Evolutionary conservation across 2,797 vertebrate species (phyloP).

Genomic region (Enteromius radiatus): DNA sequence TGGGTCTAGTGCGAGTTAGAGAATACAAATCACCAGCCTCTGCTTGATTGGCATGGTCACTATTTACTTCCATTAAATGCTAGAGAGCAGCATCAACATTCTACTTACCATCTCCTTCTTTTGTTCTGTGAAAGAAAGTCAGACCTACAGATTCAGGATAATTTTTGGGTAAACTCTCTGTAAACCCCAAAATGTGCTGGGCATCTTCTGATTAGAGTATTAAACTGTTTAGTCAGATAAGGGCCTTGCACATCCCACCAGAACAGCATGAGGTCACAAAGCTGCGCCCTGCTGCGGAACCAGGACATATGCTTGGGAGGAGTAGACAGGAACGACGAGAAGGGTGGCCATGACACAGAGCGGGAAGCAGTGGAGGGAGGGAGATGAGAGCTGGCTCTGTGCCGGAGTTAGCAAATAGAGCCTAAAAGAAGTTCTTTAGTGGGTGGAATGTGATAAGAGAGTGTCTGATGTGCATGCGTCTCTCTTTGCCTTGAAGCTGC

Average conservation of each 20-base stretch:
- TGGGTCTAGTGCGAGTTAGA: not conserved
- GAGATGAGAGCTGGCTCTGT: slow-evolving; percentile 21
- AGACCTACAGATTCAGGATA: not conserved
- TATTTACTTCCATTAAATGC: not conserved
- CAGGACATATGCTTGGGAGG: slow-evolving; percentile 29
- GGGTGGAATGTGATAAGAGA: slow-evolving; percentile 43
- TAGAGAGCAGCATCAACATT: not conserved
- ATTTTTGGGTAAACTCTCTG: not conserved
- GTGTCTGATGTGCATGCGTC: slow-evolving; percentile 8
- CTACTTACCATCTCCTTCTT: not conserved
- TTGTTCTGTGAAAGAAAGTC: not conserved
- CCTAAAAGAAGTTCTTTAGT: slow-evolving; percentile 42
- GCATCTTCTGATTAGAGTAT: slow-evolving; percentile 16
- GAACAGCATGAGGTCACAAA: not conserved
- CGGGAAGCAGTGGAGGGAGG: not conserved
- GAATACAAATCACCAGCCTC: not conserved
- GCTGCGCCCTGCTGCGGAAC: slow-evolving; percentile 1
- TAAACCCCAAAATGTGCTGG: not conserved
- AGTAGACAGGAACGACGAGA: not conserved
- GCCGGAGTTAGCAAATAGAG: slow-evolving; percentile 33
- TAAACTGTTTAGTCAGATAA: slow-evolving; percentile 23
- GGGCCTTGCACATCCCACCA: slow-evolving; percentile 1
- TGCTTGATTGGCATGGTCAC: not conserved
- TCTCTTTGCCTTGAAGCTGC: slow-evolving; percentile 33
- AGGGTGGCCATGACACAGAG: slow-evolving; percentile 1